Base-by-base conservation (phyloP, 23 tunicate genomes). In the Phallusia fumigata region DNA sequence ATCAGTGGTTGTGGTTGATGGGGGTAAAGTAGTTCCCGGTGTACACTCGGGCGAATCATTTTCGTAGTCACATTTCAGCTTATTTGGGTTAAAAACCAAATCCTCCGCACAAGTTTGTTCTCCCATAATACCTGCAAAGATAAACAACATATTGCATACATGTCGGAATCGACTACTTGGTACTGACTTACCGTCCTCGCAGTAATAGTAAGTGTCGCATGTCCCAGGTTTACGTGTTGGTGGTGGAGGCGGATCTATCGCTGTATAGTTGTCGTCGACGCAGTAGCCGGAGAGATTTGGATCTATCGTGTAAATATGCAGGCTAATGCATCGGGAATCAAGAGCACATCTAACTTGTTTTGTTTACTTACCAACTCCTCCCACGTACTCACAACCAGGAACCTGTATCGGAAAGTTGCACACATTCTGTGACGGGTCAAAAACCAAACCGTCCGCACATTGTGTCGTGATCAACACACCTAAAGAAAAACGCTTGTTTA, bases 401-500 rank as follows among this genome's bases (percentile, higher is more conserved):
- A 33, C 78, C 5, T 74, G 28, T 24, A 74, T 30, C 5, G 40
- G 40, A 10, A 28, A 24, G 44, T 74, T 74, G 13, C 44, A 81
- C 21, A 19, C 33, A 2, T 74, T 49, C 0, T 65, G 64, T 10
- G 6, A 18, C 13, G 76, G 52, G 35, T 81, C 58, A 74, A 81
- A 81, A 31, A 36, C 84, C 40, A 81, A 44, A 22, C 32, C 84
- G 0, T 65, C 76, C 6, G 76, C 52, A 35, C 84, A 81, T 19
- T 33, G 44, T 19, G 3, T 5, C 5, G 12, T 33, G 30, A 2
- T 18, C 40, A 74, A 34, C n/a, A 58, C 69, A 21, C 69, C 69
- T 58, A 24, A 58, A 58, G 3, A 58, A 40, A 40, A 40, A 58
- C 69, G 3, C 69, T 58, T 58, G 15, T 40, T 40, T 40, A 40